Conservation (phyloP, 2,797 vertebrate species). For the Pelodytes ibericus region DNA sequence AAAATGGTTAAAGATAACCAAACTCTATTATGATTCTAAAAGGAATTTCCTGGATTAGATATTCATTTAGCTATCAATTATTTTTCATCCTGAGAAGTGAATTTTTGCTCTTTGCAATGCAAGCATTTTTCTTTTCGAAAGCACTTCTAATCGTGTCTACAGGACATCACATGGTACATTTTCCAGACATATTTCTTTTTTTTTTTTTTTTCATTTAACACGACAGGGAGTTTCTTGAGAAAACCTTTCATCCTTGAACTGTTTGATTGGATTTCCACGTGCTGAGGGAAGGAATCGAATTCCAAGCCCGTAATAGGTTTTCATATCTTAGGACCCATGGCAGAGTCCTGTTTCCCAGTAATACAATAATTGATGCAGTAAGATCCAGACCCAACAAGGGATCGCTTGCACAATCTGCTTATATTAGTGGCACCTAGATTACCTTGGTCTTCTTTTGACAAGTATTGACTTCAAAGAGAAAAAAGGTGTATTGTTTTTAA, state of each 20-base stretch:
- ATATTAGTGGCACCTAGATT: background rate
- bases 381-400: constrained; percentile 29
- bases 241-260: constrained; percentile 57
- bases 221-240: constrained; percentile 54
- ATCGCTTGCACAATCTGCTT: constrained; percentile 24
- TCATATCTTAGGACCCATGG: constrained; percentile 53
- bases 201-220: constrained; percentile 50
- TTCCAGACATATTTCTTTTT: constrained; percentile 48
- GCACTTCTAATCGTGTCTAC: constrained; percentile 43
- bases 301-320: constrained; percentile 47
- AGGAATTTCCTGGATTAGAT: too few species aligned
- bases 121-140: constrained; percentile 34
- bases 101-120: constrained; percentile 35
- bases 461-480: background rate
- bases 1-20: too few species aligned
- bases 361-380: constrained; percentile 52
- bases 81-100: constrained; percentile 20
- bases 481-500: background rate
- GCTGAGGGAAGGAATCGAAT: constrained; percentile 54
- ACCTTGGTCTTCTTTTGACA: background rate
- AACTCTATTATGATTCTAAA: too few species aligned
- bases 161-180: constrained; percentile 40
- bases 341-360: constrained; percentile 47
- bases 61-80: constrained; percentile 27
- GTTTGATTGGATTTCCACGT: constrained; percentile 56